phyloP scores from a whole-genome alignment of 2,113 vertebrate genomes.

The Propithecus coquereli region DNA sequence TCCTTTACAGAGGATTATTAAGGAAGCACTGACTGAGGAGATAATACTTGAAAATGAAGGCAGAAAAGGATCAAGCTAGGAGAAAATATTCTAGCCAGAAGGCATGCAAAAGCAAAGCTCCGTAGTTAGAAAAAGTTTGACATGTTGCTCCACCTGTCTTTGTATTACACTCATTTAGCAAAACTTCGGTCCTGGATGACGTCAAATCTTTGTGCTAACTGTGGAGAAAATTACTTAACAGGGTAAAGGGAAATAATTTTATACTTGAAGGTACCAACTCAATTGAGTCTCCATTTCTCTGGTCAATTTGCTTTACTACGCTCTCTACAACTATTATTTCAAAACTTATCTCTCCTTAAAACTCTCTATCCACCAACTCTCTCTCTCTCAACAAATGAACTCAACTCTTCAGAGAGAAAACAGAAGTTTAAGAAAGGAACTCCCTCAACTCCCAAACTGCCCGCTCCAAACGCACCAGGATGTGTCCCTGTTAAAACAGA shows the following conservation, averaged over 20 bases:
- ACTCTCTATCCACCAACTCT: background rate
- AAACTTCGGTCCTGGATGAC: background rate
- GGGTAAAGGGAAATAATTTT: background rate
- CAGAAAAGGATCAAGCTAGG: background rate
- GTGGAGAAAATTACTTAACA: background rate
- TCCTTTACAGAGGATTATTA: background rate
- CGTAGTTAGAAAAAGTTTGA: background rate
- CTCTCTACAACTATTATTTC: background rate
- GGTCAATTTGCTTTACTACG: background rate
- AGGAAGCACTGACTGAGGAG: background rate
- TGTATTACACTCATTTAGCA: background rate
- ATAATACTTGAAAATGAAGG: background rate
- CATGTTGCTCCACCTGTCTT: background rate
- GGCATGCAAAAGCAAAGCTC: background rate
- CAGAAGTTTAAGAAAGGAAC: background rate
- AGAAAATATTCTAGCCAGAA: background rate
- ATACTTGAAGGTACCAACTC: background rate
- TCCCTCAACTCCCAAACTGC: background rate
- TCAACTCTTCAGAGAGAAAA: background rate
- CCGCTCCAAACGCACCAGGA: background rate
- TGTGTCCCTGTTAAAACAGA: background rate
- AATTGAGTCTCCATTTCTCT: background rate
- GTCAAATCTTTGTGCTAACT: background rate
- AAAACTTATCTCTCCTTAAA: background rate
- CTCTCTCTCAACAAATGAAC: background rate